Evolutionary conservation across 2,113 vertebrate genomes (phyloP).

Genomic region (Psophia crepitans): DNA sequence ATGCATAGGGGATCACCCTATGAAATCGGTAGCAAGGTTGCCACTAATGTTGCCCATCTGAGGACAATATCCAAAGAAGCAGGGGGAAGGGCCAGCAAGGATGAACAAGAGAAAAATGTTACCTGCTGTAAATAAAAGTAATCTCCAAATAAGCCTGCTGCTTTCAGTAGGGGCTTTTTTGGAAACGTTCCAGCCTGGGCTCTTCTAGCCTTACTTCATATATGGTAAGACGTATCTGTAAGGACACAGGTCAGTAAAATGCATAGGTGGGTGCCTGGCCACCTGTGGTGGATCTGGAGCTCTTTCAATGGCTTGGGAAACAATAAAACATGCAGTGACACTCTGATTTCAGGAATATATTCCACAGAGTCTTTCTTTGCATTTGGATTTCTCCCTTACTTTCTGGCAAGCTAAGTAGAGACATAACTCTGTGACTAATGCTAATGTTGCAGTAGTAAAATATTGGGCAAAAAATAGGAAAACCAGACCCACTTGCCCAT

Average conservation of each 20-base stretch:
- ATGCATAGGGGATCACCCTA: background rate
- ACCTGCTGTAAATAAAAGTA: background rate
- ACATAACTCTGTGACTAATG: slow-evolving; percentile 22
- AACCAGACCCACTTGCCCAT: background rate
- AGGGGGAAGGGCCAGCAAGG: background rate
- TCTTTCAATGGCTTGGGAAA: background rate
- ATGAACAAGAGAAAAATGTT: background rate
- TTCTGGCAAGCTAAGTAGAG: slow-evolving; percentile 2
- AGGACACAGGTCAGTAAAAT: background rate
- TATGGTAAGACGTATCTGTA: background rate
- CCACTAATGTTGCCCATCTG: background rate
- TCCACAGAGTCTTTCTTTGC: background rate
- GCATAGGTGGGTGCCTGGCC: background rate
- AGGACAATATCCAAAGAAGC: background rate
- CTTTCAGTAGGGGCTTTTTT: background rate
- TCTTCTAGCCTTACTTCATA: background rate
- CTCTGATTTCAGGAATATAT: background rate
- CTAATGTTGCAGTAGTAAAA: slow-evolving; percentile 37
- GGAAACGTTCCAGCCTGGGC: background rate
- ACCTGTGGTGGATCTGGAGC: background rate
- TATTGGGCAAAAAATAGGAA: slow-evolving; percentile 38
- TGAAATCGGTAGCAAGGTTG: background rate
- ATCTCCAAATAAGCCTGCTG: background rate
- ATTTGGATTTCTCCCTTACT: background rate
- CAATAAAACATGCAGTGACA: background rate